Evolutionary conservation across 2,797 vertebrate species (phyloP).

Genomic region (Otolemur crassicaudatus): DNA sequence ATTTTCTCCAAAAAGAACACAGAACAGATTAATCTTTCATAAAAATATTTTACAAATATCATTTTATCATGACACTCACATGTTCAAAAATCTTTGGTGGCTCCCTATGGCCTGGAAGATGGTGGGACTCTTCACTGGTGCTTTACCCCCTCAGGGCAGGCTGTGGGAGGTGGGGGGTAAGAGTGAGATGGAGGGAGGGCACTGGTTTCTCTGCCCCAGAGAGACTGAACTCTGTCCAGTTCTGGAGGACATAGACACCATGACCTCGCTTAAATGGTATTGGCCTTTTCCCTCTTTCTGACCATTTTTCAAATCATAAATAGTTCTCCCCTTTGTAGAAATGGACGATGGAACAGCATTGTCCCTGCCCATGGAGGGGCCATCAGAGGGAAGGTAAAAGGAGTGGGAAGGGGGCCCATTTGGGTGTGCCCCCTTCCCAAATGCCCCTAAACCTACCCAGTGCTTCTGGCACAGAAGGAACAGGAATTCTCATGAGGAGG

Average conservation of each 20-base stretch:
- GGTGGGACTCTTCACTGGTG: not conserved
- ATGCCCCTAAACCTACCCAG: not conserved
- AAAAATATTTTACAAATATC: not conserved
- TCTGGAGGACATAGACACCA: not conserved
- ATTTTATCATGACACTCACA: not conserved
- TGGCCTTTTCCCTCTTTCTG: not conserved
- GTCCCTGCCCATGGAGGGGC: not conserved
- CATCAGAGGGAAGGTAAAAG: not conserved
- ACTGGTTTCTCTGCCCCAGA: not conserved
- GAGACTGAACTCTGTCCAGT: not conserved
- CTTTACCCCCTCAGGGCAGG: not conserved
- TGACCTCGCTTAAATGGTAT: not conserved
- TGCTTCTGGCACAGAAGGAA: not conserved
- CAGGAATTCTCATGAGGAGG: not conserved
- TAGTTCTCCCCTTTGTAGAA: not conserved
- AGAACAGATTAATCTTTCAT: not conserved
- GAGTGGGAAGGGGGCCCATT: not conserved
- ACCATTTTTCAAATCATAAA: not conserved
- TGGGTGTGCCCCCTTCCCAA: not conserved
- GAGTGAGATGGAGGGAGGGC: not conserved
- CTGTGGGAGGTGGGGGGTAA: rapidly evolving
- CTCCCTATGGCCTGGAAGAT: not conserved
- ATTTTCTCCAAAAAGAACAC: not conserved
- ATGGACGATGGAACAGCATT: not conserved
- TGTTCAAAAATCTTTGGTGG: not conserved